A percentile compares a stretch with the other conserved stretches of the same genome.
Conservation (phyloP, 2,113 vertebrate genomes). For the Panurus biarmicus region DNA sequence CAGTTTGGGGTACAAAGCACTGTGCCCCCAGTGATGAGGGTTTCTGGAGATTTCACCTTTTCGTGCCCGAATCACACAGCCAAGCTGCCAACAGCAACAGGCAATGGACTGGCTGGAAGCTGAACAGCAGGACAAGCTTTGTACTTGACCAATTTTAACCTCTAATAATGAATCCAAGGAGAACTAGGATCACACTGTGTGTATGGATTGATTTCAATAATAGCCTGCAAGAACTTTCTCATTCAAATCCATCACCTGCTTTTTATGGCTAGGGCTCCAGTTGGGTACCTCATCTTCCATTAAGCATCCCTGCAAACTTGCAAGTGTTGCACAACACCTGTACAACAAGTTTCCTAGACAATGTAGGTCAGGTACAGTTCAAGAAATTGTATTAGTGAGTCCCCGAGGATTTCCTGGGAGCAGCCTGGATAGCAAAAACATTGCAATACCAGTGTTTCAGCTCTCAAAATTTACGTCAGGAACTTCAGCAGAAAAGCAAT, state of each 20-base stretch:
- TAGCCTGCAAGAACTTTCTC: neutral
- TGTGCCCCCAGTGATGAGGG: neutral
- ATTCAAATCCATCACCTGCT: neutral
- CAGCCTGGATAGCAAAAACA: neutral
- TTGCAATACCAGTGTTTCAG: neutral
- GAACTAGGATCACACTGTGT: neutral
- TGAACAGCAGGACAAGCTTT: neutral
- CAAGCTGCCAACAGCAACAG: neutral
- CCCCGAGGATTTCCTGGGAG: neutral
- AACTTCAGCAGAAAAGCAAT: neutral
- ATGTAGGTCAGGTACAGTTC: conserved; percentile 3
- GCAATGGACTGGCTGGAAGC: fast-evolving
- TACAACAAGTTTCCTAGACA: neutral
- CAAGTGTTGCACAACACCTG: neutral
- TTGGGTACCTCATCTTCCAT: neutral
- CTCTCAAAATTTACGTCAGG: neutral
- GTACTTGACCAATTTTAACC: neutral
- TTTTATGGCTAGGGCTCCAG: neutral
- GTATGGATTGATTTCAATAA: neutral
- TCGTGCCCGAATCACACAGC: neutral
- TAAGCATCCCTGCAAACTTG: neutral
- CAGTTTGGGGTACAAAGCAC: neutral
- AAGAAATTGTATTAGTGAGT: neutral
- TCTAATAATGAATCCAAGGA: neutral
- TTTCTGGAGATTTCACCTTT: neutral